Evolutionary conservation across 1,140 invertebrate genomes (phyloP).

Genomic region (Caenorhabditis latens): DNA sequence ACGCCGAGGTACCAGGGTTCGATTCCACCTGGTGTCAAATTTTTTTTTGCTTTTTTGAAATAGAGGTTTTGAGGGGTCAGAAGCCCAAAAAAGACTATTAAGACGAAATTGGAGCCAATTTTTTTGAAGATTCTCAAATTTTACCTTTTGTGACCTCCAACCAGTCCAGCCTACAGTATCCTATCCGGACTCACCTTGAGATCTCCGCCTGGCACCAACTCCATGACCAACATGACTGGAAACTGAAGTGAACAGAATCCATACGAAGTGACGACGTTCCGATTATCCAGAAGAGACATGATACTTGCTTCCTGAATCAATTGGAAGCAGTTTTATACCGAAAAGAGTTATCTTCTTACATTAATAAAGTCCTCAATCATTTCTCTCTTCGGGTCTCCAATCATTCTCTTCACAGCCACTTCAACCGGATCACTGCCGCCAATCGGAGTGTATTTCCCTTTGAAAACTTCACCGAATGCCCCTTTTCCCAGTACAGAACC

Average conservation of each 20-base stretch:
- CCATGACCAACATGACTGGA: constrained; percentile 81
- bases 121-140: neutral
- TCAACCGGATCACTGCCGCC: neutral
- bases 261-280: neutral
- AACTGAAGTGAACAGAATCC: neutral
- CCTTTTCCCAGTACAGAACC: neutral
- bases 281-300: neutral
- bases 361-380: neutral
- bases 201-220: constrained; percentile 56
- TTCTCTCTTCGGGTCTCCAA: neutral
- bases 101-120: too few relatives aligned
- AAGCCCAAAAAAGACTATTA: too few relatives aligned
- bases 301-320: constrained; percentile 10
- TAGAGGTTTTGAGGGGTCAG: too few relatives aligned
- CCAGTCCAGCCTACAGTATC: too few relatives aligned
- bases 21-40: too few relatives aligned
- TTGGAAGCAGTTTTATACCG: neutral
- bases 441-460: neutral
- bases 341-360: neutral
- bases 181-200: constrained; percentile 46
- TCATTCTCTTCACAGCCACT: constrained; percentile 18
- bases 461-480: constrained; percentile 9
- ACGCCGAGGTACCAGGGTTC: too few relatives aligned
- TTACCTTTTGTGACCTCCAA: too few relatives aligned
- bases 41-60: too few relatives aligned